Base-by-base conservation (phyloP, 2,113 vertebrate genomes). In the Pedetes capensis region DNA sequence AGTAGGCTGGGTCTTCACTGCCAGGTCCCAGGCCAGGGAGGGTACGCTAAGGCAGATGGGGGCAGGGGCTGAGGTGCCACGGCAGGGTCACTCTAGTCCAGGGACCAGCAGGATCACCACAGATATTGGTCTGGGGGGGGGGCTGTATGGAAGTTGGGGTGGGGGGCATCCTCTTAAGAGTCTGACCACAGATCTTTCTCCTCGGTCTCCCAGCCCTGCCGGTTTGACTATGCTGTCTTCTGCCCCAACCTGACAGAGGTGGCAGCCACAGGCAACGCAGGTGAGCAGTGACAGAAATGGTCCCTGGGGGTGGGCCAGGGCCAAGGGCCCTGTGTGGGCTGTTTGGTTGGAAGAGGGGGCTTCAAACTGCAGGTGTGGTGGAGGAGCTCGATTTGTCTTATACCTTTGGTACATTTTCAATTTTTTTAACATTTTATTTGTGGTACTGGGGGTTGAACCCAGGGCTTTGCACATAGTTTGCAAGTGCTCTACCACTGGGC, bases 201-300 rank as follows among this genome's bases (percentile, higher is more conserved):
- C 53, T 93, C 42, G 29, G 72, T 87, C 97, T 85, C 25, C 85
- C 94, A 99, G 99, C 98, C 99, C 13, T 99, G 99, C 96, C 98
- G 98, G 37, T 99, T 99, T 42, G 99, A 99, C 97, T 99, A 99
- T 0, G 99, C 99, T 0, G 98, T 99, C 49, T 99, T 99, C 98
- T 99, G 99, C 95, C 99, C 99, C 16, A 99, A 99, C 97, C 99
- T 99, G 98, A 98, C 98, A 0, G 99, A 99, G 75, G 96, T 98
- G 53, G 98, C 98, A 0, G 79, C 98, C 14, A 87, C 96, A 1
- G 98, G 96, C 91, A 99, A 98, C 0, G 99, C 98, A 93, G 99
- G 99, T 99, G 42, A 98, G 98, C 82, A 25, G 23, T 3, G 1
- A n/a, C n/a, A 16, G 49, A 27, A 32, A 1, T 17, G 47, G 23